Evolutionary conservation across 1,140 invertebrate species (phyloP), one percentile per base, ranked within the genome.

Genomic region (Vanessa tameamea): DNA sequence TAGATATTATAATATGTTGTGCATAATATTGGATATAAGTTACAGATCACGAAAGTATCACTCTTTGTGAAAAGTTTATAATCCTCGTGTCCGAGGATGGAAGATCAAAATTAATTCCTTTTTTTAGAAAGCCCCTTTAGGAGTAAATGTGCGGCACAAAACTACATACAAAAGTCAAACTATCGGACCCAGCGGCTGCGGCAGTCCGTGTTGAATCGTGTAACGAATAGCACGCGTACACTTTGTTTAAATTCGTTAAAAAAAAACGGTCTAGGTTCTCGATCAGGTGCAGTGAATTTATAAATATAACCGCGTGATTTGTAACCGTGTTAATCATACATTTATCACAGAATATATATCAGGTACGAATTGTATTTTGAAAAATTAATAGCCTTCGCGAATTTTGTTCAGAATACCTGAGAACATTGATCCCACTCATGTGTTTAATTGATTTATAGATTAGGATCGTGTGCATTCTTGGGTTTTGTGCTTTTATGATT

Each of bases 341-440:
- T 53, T 74, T 74, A 74, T 47, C 37, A 55, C 47, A 75, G 47
- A 78, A 53, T 74, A 20, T 51, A 61, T 55, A 72, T 63, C 68
- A 78, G 76, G 76, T 78, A 78, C 64, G 72, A 63, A 64, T 57
- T 48, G 53, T 68, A 65, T 65, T 66, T 48, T 16, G 14, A 23
- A 65, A 47, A 70, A 76, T 71, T 73, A 48, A 73, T 67, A 63
- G 72, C 26, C 78, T 77, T 89, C 78, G 87, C 88, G 77, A 88
- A 87, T 81, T 85, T 78, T 67, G 69, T 78, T 66, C 76, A 66
- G 77, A 77, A 87, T 84, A 81, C 81, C 80, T 69, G 81, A 88
- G 87, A 88, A 84, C 87, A 79, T 90, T 90, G 87, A 89, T 90
- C 86, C 88, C 88, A 87, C 82, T 87, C 85, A 76, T 78, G 78